Base-by-base conservation (phyloP, 2,113 vertebrate species). In the Parotia lawesii region DNA sequence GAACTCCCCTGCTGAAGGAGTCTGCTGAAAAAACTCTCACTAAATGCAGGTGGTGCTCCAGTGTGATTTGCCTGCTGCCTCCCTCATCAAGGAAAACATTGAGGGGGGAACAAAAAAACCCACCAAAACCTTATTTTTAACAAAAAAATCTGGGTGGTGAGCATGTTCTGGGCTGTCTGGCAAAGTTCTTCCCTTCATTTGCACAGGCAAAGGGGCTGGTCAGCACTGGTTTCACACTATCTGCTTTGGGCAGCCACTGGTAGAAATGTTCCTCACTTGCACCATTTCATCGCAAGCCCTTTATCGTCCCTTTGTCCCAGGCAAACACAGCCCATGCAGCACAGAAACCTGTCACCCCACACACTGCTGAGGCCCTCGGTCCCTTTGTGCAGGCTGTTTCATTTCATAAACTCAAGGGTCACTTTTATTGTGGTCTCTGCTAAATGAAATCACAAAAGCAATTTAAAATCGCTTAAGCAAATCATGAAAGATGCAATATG, bases 371-470 rank as follows among this genome's bases (percentile, higher is more conserved):
- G 91, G 91, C 94, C 94, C 91, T 95, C 90, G 24, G 75, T 93
- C 94, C 93, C 88, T 96, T 95, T 96, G 94, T 94, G 88, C 84
- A 48, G 90, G 86, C 95, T 96, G 96, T 95, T 97, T 97, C 94
- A 91, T 97, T 97, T 96, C 95, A 95, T 95, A 97, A 96, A 97
- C 81, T 96, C 95, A 86, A 94, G 96, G 96, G 97, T 97, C 97
- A 97, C 95, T 95, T 96, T 97, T 95, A 96, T 95, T 97, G 96
- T 96, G 93, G 96, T 97, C 87, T 90, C 90, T 37, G 72, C 53
- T 83, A 94, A 96, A 97, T 75, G 66, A 89, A 94, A 94, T 95
- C 95, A 96, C 70, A 92, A 97, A 97, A 96, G 87, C 96, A 95
- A 96, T 97, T 95, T 96, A 96, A 96, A 89, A 91, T 97, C 94